Conservation (phyloP, 2,113 vertebrate genomes). For the Scolopax mira region DNA sequence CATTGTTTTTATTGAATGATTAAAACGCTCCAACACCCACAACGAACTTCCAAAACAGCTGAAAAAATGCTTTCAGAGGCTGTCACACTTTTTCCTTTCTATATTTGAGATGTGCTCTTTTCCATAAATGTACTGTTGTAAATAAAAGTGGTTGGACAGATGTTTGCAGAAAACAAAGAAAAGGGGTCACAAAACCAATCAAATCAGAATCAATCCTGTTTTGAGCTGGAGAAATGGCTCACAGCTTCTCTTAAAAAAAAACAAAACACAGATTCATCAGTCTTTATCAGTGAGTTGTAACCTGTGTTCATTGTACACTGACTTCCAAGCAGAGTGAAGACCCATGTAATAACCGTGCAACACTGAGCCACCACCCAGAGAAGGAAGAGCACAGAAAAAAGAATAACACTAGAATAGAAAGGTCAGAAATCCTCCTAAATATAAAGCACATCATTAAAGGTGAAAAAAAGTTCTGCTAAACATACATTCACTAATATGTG, state of each 20-base stretch:
- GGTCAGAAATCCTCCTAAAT: conserved; percentile 8
- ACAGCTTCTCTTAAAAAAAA: not conserved
- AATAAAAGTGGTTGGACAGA: not conserved
- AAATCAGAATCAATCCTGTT: not conserved
- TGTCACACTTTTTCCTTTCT: conserved; percentile 58
- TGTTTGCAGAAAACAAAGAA: not conserved
- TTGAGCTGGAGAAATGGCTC: not conserved
- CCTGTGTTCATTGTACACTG: fast-evolving
- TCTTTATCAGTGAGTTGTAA: not conserved
- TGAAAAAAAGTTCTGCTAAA: not conserved
- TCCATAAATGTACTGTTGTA: not conserved
- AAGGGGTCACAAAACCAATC: not conserved
- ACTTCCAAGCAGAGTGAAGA: not conserved
- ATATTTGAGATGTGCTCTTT: conserved; percentile 23
- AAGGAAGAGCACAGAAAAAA: not conserved
- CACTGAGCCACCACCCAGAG: not conserved
- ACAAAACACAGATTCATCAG: not conserved
- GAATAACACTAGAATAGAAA: not conserved
- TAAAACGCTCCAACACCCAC: conserved; percentile 61
- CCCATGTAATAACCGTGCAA: fast-evolving
- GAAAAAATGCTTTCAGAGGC: conserved; percentile 11
- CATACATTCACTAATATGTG: not conserved
- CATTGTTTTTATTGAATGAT: conserved; percentile 62
- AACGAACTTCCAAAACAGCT: conserved; percentile 45
- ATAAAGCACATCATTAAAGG: not conserved